phyloP scores from a whole-genome alignment of 1,140 invertebrate species.

The Coelopa frigida region DNA sequence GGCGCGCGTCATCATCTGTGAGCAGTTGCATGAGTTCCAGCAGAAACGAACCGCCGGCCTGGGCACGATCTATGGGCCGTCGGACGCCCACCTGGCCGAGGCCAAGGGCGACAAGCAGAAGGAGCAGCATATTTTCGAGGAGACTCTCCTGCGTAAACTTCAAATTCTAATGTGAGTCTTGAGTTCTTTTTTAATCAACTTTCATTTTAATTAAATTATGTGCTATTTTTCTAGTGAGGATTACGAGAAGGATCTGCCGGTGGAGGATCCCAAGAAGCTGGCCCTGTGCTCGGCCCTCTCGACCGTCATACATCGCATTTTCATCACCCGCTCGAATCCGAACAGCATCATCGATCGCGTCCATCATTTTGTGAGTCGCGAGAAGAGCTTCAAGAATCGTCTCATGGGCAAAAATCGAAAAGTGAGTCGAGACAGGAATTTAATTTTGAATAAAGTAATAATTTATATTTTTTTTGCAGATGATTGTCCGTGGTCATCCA shows the following conservation, averaged over 20 bases:
- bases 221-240: conserved; percentile 52
- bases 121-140: conserved; percentile 69
- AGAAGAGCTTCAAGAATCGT: conserved; percentile 69
- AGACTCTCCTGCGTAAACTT: conserved; percentile 64
- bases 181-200: background rate
- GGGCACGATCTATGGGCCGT: conserved; percentile 80
- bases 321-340: conserved; percentile 36
- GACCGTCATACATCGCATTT: conserved; percentile 58
- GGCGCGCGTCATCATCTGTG: conserved; percentile 79
- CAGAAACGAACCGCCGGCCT: conserved; percentile 84
- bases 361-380: conserved; percentile 73
- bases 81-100: conserved; percentile 71
- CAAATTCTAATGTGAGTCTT: conserved; percentile 60
- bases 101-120: conserved; percentile 73
- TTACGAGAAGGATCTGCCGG: conserved; percentile 57
- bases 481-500: conserved; percentile 79
- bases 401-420: conserved; percentile 65
- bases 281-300: conserved; percentile 70
- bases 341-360: conserved; percentile 46
- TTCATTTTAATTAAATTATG: conserved; percentile 4
- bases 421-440: conserved; percentile 24
- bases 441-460: background rate
- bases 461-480: conserved; percentile 46
- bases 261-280: conserved; percentile 57
- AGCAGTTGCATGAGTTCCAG: conserved; percentile 84